Evolutionary conservation across 2,113 vertebrate species (phyloP), one percentile per base, ranked within the genome.

Genomic region (Anoura caudifer): DNA sequence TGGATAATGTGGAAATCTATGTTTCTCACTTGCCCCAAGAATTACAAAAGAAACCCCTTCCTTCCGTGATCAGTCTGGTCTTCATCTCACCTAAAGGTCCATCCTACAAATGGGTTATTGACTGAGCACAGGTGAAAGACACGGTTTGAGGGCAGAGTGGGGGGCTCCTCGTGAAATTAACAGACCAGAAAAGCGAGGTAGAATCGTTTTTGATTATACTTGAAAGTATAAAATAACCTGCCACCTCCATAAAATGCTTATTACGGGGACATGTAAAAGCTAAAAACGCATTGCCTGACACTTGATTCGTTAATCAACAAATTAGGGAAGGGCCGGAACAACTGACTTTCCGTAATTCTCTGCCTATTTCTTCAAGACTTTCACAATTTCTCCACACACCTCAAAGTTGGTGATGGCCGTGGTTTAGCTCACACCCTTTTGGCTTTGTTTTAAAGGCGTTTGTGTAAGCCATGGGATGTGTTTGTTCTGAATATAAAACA

Each of bases 401-500:
- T 63, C 17, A 24, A 75, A 90, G 45, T 72, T 16, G 54, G 41
- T n/a, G 16, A 31, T 26, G 8, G 13, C 13, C 28, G 1, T 31
- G 28, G 72, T 19, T 92, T 41, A 89, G 83, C 59, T 7, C n/a
- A n/a, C 7, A 4, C 24, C 11, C 14, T 38, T 69, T 65, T 54
- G 86, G 67, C 90, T 96, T 90, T 90, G 56, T 54, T n/a, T 1
- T 72, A 87, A 94, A 90, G 63, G 5, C 73, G 31, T 45, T 61
- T 2, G 1, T 77, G 20, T 50, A 81, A 85, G 22, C 43, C 36
- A 45, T 19, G 45, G 41, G 79, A 43, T 12, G 0, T 80, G 56
- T 95, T 91, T 95, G 83, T 91, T 93, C 24, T 90, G 50, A 95
- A 75, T 65, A 91, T 80, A 69, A 87, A 94, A 70, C 16, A 59